Base-by-base conservation (phyloP, 2,888 invertebrate species). In the Tetramorium bicarinatum region DNA sequence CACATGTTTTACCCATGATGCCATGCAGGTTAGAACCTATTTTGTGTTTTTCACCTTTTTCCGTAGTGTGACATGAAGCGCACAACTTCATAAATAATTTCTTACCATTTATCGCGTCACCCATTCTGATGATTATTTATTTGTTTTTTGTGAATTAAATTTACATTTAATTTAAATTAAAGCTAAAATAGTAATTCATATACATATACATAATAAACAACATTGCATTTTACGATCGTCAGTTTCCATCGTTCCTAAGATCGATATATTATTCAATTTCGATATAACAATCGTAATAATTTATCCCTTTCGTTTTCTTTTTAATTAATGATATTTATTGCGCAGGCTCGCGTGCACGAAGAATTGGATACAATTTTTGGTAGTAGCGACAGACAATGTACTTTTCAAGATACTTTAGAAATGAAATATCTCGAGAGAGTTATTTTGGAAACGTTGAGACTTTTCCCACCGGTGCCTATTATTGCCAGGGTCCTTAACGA, bases 381-480 rank as follows among this genome's bases (percentile, higher is more conserved):
- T 54, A 97, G 97, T 89, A 97, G 97, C 0, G 96, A 97, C 92
- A 96, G 98, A 29, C 96, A 97, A 3, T 97, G 97, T 66, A 97
- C 97, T 15, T 97, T 97, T 95, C 97, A 97, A 91, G 98, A 98
- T 89, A 97, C 98, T 1, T 93, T 97, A n/a, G 97, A 97, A 94
- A 97, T 98, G 97, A 98, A 98, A 94, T 98, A 97, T 92, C 95
- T 98, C 89, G 98, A 98, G 94, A 96, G 97, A 85, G 97, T 97
- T 85, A 96, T 98, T 69, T 96, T 98, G 96, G 98, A 98, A 95
- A 97, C 97, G 4, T 95, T 98, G 34, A 96, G 98, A 90, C 95
- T 98, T 96, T 98, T 96, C 93, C 98, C 98, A 81, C 97, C 98
- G 88, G 97, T 98, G 75, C 98, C 98, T 41, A 95, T 97, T 29